Percentiles rank a stretch among this genome's conserved stretches.
Conservation (phyloP, 1,140 invertebrate genomes). For the Dufourea novaeangliae region DNA sequence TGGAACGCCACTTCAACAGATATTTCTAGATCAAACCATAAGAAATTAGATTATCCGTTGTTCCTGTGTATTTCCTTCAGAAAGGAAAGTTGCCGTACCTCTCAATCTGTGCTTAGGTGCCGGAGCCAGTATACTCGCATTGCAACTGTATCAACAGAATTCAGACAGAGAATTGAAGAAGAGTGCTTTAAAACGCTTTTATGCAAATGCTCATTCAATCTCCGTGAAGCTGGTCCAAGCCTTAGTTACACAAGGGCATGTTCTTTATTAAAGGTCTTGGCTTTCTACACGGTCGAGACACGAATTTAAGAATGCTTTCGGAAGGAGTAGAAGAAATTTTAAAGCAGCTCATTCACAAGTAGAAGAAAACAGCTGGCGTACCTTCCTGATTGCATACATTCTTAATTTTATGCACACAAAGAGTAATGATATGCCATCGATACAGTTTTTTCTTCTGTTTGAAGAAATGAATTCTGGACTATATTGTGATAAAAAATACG, state of each 20-base stretch:
- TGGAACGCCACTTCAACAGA: background rate
- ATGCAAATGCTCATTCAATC: conserved; percentile 2
- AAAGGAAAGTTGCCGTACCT: background rate
- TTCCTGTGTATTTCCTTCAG: background rate
- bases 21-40: background rate
- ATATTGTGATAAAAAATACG: too few relatives aligned
- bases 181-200: conserved; percentile 2
- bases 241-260: background rate
- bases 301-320: background rate
- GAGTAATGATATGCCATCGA: background rate
- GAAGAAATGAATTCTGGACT: background rate
- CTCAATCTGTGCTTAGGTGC: background rate
- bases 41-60: background rate
- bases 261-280: background rate
- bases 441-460: background rate
- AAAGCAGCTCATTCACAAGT: background rate
- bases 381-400: background rate
- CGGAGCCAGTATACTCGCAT: too few relatives aligned
- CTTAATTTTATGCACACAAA: background rate
- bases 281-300: background rate
- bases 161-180: conserved; percentile 1
- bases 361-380: too few relatives aligned
- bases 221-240: background rate
- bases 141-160: background rate
- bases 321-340: background rate